Percentiles rank a stretch among this genome's conserved stretches.
Evolutionary conservation across 2,888 invertebrate genomes (phyloP).

Genomic region (Copidosoma aretas): DNA sequence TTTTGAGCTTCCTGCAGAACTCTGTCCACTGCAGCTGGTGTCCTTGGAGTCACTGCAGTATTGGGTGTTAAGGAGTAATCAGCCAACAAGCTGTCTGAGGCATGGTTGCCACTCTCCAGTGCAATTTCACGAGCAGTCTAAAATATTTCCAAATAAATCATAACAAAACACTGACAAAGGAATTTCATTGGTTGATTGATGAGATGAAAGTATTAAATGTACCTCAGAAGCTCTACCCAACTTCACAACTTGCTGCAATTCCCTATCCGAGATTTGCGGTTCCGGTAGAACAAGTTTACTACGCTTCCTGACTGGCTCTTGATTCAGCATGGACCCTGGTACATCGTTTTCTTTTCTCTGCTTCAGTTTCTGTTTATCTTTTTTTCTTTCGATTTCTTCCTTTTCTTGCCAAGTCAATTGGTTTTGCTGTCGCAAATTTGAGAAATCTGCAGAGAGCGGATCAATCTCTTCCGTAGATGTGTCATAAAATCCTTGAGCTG

Average conservation of each 20-base stretch:
- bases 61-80: constrained; percentile 84
- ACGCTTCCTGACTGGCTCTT: constrained; percentile 89
- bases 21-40: constrained; percentile 84
- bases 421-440: constrained; percentile 89
- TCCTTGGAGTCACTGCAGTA: constrained; percentile 77
- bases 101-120: constrained; percentile 76
- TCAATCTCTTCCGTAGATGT: constrained; percentile 89
- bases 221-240: constrained; percentile 86
- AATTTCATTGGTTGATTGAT: background rate
- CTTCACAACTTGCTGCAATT: constrained; percentile 90
- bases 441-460: constrained; percentile 89
- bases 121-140: constrained; percentile 84
- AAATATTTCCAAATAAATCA: constrained; percentile 13
- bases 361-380: constrained; percentile 94
- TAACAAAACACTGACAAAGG: background rate
- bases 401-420: constrained; percentile 89
- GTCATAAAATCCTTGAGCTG: constrained; percentile 93
- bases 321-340: constrained; percentile 85
- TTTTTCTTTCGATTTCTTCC: constrained; percentile 92
- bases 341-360: constrained; percentile 96
- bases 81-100: constrained; percentile 86
- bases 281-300: constrained; percentile 95
- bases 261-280: constrained; percentile 95
- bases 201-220: constrained; percentile 8
- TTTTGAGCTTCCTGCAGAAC: constrained; percentile 96